Evolutionary conservation across 2,888 invertebrate genomes (phyloP).

Genomic region (Ichneumoninae sp.): DNA sequence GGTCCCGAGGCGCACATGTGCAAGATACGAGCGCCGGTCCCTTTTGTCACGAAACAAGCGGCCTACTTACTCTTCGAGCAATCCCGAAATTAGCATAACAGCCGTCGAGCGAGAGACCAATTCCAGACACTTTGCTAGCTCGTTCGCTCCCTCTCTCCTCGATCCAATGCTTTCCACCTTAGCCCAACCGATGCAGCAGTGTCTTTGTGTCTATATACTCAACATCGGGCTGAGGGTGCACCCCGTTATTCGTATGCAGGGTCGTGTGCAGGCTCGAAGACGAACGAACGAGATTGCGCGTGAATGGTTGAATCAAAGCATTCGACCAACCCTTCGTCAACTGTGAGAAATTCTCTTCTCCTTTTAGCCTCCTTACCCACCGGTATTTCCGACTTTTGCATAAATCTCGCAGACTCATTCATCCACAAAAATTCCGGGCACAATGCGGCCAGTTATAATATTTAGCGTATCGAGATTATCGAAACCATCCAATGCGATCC

Average conservation of each 20-base stretch:
- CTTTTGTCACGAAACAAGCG: constrained; percentile 54
- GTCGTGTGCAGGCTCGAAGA: constrained; percentile 4
- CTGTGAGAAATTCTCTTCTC: constrained; percentile 52
- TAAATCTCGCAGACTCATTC: constrained; percentile 16
- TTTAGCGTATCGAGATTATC: constrained; percentile 10
- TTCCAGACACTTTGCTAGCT: constrained; percentile 61
- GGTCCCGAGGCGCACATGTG: constrained; percentile 41
- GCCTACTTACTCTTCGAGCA: constrained; percentile 55
- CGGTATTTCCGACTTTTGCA: constrained; percentile 33
- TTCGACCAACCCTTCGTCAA: constrained; percentile 39
- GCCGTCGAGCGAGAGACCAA: constrained; percentile 61
- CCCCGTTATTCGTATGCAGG: constrained; percentile 10
- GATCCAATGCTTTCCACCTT: constrained; percentile 53
- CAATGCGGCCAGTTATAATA: constrained; percentile 8
- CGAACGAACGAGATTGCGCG: constrained; percentile 15
- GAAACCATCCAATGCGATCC: constrained; percentile 21
- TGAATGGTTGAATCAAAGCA: constrained; percentile 45
- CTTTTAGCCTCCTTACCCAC: constrained; percentile 4
- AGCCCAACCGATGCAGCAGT: constrained; percentile 20
- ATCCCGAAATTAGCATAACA: constrained; percentile 65
- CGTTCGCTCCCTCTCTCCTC: constrained; percentile 35
- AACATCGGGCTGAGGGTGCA: constrained; percentile 45
- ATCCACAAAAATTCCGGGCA: not conserved
- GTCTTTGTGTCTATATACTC: constrained; percentile 3
- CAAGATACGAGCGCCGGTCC: constrained; percentile 49